Conservation (phyloP, 2,888 invertebrate genomes). For the Drosophila tanythrix region DNA sequence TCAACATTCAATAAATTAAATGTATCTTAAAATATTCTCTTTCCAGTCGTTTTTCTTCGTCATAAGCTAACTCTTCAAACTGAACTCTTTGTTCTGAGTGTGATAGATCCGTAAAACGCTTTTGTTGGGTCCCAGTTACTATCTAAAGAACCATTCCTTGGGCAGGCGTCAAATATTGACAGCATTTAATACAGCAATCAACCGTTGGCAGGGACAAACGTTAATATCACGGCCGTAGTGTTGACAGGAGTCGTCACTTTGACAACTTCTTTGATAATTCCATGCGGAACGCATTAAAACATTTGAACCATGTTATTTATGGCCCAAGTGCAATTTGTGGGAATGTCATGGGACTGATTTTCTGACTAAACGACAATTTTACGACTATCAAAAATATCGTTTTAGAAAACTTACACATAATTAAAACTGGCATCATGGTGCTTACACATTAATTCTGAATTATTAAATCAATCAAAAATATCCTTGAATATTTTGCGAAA, state of each 20-base stretch:
- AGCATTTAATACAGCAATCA: constrained; percentile 34
- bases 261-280: constrained; percentile 40
- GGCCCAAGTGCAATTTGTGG: constrained; percentile 23
- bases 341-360: constrained; percentile 18
- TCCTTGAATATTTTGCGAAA: not conserved
- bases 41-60: not conserved
- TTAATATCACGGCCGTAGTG: constrained; percentile 23
- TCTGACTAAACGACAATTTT: constrained; percentile 12
- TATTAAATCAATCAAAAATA: not conserved
- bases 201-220: not conserved
- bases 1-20: not conserved
- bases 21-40: not conserved
- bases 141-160: constrained; percentile 6
- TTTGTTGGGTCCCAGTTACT: not conserved
- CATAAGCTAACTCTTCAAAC: not conserved
- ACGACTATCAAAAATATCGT: constrained; percentile 1
- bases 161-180: constrained; percentile 17
- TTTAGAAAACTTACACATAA: constrained; percentile 16
- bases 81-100: not conserved
- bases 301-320: constrained; percentile 22
- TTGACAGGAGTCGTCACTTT: constrained; percentile 36
- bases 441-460: not conserved
- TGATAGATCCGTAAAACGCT: not conserved
- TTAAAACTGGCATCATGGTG: not conserved
- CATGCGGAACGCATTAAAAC: constrained; percentile 48